Base-by-base conservation (phyloP, 2,888 invertebrate genomes). In the Drosophila affinis region DNA sequence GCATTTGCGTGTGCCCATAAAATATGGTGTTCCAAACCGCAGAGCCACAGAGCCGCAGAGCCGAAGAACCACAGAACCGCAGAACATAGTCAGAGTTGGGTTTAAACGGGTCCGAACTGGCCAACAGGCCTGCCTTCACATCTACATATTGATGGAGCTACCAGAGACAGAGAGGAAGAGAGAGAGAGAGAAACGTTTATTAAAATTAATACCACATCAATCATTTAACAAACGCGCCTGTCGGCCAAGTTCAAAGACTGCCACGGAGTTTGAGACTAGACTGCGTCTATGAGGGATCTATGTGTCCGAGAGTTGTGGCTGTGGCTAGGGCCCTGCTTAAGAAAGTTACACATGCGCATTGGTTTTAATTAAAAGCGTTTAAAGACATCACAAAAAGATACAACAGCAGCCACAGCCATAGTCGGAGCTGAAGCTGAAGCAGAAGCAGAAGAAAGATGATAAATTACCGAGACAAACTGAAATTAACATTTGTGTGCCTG, bases 201-300 rank as follows among this genome's bases (percentile, higher is more conserved):
- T 85, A 90, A 90, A 90, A 90, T 90, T 89, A 89, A 91, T 91
- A 90, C 89, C 84, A 90, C 90, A 91, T 91, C 90, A 90, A 91
- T 90, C 90, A 91, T 90, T 85, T 88, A 85, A 77, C 86, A 90
- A 91, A 88, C 83, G 87, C 83, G 83, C 81, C 67, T 78, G 84
- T 89, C 90, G 90, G 90, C 82, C 89, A 90, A 91, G 90, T 90
- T 90, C 90, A 91, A 90, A 90, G 91, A 39, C n/a, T n/a, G 39
- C n/a, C n/a, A 39, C 64, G 48, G 44, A 14, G 14, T 27, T 61
- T 51, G 21, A 39, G 59, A 51, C 59, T 69, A 75, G 72, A 39
- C 49, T 51, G 52, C 51, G 55, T 44, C 67, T 70, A 64, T 46
- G 61, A 71, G 61, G 14, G 47, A 51, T 52, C 34, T 21, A 57